A percentile compares a stretch with the other conserved stretches of the same genome.
phyloP scores from a whole-genome alignment of 2,888 invertebrate genomes.

The Coelopa pilipes region DNA sequence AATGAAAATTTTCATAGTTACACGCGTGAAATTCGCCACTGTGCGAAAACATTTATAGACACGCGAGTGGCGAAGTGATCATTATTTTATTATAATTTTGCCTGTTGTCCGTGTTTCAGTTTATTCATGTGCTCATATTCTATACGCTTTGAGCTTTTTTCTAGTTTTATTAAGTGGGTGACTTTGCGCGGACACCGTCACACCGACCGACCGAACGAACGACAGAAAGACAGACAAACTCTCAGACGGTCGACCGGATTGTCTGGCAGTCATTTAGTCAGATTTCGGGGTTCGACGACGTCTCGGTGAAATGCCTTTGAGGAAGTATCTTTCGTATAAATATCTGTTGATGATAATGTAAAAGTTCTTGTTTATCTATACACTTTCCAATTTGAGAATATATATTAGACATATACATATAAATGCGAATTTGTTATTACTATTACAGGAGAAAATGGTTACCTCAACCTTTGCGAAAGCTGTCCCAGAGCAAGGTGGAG shows the following conservation, averaged over 20 bases:
- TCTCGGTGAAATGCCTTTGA: no score
- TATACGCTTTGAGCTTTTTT: neutral
- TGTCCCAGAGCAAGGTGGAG: conserved; percentile 88
- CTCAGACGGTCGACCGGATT: neutral
- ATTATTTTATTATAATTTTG: neutral
- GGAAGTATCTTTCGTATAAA: no score
- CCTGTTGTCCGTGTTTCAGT: neutral
- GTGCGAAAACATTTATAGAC: neutral
- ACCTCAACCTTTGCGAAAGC: conserved; percentile 86
- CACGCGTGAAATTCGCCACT: no score
- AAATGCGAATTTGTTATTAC: no score
- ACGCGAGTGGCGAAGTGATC: neutral
- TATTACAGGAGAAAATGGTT: conserved; percentile 86
- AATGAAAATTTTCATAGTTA: no score
- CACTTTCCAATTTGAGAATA: neutral
- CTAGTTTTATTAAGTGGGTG: neutral
- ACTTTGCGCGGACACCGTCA: neutral
- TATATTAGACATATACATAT: no score
- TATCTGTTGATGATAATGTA: no score
- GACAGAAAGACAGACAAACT: neutral
- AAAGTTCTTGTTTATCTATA: neutral
- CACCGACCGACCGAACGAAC: neutral
- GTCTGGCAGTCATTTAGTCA: neutral
- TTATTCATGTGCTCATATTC: neutral
- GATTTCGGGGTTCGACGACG: no score